Conservation (phyloP, 2,888 invertebrate species). For the Zeuzera pyrina region DNA sequence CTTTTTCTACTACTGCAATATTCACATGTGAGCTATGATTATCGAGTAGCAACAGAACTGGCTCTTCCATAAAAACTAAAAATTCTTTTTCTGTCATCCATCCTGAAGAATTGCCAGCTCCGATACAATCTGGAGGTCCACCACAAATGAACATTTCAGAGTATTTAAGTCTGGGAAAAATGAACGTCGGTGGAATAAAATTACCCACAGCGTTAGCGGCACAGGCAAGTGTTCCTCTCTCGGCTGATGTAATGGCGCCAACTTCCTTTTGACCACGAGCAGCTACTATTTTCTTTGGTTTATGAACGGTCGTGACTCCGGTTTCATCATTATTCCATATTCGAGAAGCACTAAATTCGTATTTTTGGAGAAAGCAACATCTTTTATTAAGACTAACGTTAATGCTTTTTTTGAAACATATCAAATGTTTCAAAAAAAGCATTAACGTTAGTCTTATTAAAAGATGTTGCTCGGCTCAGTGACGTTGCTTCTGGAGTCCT, state of each 20-base stretch:
- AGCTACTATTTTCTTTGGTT: slow-evolving; percentile 22
- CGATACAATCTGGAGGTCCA: slow-evolving; percentile 27
- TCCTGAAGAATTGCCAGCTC: slow-evolving; percentile 26
- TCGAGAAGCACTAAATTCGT: too few relatives aligned
- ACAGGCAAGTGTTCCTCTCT: slow-evolving; percentile 17
- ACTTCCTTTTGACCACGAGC: slow-evolving; percentile 18
- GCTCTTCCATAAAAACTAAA: slow-evolving; percentile 20
- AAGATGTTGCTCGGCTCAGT: slow-evolving; percentile 12
- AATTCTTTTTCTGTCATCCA: slow-evolving; percentile 28
- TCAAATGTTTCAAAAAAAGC: slow-evolving; percentile 14
- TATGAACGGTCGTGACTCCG: slow-evolving; percentile 20
- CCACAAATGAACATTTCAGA: slow-evolving; percentile 17
- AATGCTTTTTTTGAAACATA: too few relatives aligned
- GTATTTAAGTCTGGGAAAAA: slow-evolving; percentile 23
- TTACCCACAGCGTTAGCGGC: slow-evolving; percentile 16
- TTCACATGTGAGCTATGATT: slow-evolving; percentile 27
- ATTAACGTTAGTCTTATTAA: slow-evolving; percentile 10
- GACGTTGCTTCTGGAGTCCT: slow-evolving; percentile 13
- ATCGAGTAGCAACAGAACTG: slow-evolving; percentile 26
- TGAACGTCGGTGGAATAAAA: slow-evolving; percentile 20
- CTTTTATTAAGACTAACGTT: too few relatives aligned
- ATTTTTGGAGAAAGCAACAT: slow-evolving; percentile 8
- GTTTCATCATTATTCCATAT: slow-evolving; percentile 23
- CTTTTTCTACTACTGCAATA: slow-evolving; percentile 18
- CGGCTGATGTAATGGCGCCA: slow-evolving; percentile 16